Evolutionary conservation across 2,113 vertebrate species (phyloP).

Genomic region (Clarias magur): DNA sequence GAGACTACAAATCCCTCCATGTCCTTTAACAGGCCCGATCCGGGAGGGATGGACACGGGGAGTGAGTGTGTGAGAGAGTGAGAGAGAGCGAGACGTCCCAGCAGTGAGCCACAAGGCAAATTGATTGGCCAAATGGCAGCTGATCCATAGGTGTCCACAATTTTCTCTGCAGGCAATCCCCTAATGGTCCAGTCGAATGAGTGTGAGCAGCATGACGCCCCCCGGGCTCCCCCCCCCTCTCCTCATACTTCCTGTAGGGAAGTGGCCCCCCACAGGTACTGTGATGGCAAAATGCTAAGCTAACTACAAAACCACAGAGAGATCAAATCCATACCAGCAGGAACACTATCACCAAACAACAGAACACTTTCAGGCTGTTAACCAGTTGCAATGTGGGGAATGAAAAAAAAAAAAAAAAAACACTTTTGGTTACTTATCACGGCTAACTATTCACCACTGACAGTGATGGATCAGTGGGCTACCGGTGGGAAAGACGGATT

Average conservation of each 20-base stretch:
- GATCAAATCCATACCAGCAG: conserved; percentile 24
- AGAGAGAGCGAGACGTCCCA: conserved; percentile 45
- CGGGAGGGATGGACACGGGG: neutral
- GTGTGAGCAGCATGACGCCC: conserved; percentile 49
- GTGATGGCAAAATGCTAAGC: conserved; percentile 17
- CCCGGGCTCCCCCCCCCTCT: conserved; percentile 32
- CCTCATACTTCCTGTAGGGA: conserved; percentile 2
- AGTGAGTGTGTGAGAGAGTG: conserved; percentile 36
- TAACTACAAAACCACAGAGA: conserved; percentile 15
- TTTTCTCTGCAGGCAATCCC: conserved; percentile 62
- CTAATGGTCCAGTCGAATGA: conserved; percentile 63
- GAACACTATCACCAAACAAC: neutral
- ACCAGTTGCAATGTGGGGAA: neutral
- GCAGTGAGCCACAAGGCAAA: conserved; percentile 64
- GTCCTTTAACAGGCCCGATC: conserved; percentile 55
- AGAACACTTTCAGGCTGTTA: neutral
- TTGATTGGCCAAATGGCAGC: conserved; percentile 68
- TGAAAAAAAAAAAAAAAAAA: too few relatives aligned
- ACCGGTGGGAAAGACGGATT: neutral
- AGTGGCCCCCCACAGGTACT: neutral
- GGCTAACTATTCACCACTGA: neutral
- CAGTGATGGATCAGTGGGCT: neutral
- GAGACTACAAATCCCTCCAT: conserved; percentile 29
- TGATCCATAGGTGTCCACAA: conserved; percentile 60
- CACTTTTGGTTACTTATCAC: neutral